A percentile compares a stretch with the other conserved stretches of the same genome.
These are phyloP conservation scores for Cheilosia variabilis DNA, from an alignment of 2,888 invertebrate genomes.

Conservation along the genomic window DNA sequence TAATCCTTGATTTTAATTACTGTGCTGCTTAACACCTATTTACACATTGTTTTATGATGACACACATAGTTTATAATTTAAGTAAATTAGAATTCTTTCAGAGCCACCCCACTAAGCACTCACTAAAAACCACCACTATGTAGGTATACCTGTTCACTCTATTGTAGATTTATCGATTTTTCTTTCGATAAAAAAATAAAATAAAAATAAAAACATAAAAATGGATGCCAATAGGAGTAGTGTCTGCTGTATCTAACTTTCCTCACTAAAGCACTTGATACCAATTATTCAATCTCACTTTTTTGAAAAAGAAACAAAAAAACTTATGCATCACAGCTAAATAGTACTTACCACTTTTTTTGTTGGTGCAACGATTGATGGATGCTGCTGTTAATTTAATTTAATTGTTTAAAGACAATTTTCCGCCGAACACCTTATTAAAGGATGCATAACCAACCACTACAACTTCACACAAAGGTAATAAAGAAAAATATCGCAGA, in stretches of 20 bases:
- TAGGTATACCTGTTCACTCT: constrained; percentile 62
- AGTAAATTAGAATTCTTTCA: constrained; percentile 17
- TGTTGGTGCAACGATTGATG: background rate
- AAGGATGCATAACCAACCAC: constrained; percentile 66
- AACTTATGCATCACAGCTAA: background rate
- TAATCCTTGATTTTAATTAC: background rate
- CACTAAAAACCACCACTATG: constrained; percentile 7
- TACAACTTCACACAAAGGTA: constrained; percentile 47
- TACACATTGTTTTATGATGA: constrained; percentile 25
- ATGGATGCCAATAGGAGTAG: background rate
- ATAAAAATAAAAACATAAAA: constrained; percentile 35
- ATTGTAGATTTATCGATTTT: constrained; percentile 68
- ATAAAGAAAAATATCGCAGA: constrained; percentile 48
- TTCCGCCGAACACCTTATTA: constrained; percentile 51
- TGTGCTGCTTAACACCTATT: constrained; percentile 10
- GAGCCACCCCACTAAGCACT: constrained; percentile 10
- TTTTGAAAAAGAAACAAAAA: background rate
- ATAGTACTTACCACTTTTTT: constrained; percentile 43
- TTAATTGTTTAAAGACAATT: constrained; percentile 40
- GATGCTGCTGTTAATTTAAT: too few species aligned
- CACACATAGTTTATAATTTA: constrained; percentile 29
- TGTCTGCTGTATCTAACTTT: background rate
- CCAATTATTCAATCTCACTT: background rate
- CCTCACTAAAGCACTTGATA: background rate
- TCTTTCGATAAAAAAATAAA: constrained; percentile 35